Evolutionary conservation across 2,888 invertebrate species (phyloP), one percentile per base, ranked within the genome.

Genomic region (Ormyrus rosae): DNA sequence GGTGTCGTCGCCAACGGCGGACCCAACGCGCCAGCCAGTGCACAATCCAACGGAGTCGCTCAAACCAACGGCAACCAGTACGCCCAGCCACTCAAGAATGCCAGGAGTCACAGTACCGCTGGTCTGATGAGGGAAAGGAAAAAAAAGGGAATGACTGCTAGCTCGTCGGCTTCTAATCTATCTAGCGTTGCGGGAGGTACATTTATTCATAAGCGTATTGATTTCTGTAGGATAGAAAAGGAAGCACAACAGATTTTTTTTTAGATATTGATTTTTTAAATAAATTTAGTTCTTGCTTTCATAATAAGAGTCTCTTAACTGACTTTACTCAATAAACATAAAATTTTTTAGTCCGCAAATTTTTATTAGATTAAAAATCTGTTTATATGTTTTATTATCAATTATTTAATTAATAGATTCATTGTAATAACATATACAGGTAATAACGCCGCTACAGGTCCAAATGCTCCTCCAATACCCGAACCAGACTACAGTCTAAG

Each of bases 401-500:
- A 19, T 19, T 19, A 19, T 19, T 19, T 19, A 19, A 19, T 19
- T 19, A 2, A 19, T 19, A 19, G 19, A 19, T 19, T 19, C 19
- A 34, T 34, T 34, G 34, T 34, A 34, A 34, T 34, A 34, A 34
- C 2, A 34, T 34, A 34, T 0, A 10, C n/a, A 74, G 67, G 84
- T 34, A 78, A 71, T 13, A 87, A 83, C 19, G 34, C 71, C 1
- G 67, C 82, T 84, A 56, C 61, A 9, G 70, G 67, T 3, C 87
- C 55, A 0, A 13, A 61, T 2, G 89, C 93, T 0, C 95, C 97
- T 8, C 96, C 96, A n/a, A 97, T 97, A 85, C 97, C 97, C 0
- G 97, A 97, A 88, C 97, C 97, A 0, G 97, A 97, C 91, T 97
- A 97, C 92, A 96, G 96, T 90, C 94, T 96, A 91, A 96, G 96